Conservation (phyloP, 2,113 vertebrate species). For the Poicephalus meyeri region DNA sequence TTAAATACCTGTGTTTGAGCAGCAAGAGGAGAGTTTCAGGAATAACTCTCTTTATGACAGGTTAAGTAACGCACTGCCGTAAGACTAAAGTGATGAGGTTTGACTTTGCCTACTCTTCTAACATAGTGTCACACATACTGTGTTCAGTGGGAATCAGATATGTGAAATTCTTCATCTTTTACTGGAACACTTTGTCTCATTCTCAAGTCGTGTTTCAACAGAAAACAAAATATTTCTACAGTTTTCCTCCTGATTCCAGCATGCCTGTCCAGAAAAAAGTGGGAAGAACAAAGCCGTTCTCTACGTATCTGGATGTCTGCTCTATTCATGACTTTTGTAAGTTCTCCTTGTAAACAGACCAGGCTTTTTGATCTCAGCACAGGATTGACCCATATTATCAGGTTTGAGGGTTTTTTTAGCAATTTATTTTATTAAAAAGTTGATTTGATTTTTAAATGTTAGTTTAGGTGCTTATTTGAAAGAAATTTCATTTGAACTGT, state of each 20-base stretch:
- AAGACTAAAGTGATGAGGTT: background rate
- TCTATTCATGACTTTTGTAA: background rate
- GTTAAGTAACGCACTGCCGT: background rate
- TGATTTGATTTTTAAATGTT: background rate
- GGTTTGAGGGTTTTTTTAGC: background rate
- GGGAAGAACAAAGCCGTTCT: background rate
- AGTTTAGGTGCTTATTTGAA: background rate
- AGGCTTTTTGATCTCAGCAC: background rate
- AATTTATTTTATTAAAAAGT: background rate
- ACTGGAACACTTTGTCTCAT: background rate
- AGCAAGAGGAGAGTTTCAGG: background rate
- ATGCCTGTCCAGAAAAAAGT: background rate
- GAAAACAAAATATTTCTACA: background rate
- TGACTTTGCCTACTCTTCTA: background rate
- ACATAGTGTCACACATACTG: fast-evolving
- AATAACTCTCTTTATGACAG: background rate
- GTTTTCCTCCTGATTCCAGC: background rate
- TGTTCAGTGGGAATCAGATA: background rate
- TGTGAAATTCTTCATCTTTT: background rate
- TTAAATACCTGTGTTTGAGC: background rate
- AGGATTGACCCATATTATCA: background rate
- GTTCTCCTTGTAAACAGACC: background rate
- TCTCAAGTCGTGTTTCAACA: background rate
- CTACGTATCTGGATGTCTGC: background rate
- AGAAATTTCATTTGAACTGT: background rate